These are phyloP conservation scores for Pica pica DNA, from an alignment of 2,113 vertebrate species.

Conservation along the genomic window DNA sequence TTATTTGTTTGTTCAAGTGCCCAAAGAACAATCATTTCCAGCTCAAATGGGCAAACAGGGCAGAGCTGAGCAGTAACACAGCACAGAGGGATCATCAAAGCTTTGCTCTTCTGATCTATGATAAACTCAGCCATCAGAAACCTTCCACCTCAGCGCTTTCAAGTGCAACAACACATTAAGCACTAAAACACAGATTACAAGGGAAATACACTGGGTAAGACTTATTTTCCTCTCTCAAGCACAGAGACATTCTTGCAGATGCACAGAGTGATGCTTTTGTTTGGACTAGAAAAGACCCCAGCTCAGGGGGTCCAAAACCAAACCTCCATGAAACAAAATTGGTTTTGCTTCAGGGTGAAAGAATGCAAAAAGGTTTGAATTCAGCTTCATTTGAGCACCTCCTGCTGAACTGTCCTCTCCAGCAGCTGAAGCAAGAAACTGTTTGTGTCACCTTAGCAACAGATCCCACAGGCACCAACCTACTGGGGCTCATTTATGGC, in stretches of 20 bases:
- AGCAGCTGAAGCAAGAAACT: background rate
- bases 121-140: background rate
- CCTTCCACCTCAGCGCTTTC: background rate
- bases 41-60: background rate
- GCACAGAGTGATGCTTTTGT: background rate
- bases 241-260: background rate
- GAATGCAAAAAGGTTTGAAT: background rate
- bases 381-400: background rate
- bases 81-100: background rate
- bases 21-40: background rate
- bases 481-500: fast-evolving
- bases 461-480: background rate
- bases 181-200: background rate
- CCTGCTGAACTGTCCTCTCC: background rate
- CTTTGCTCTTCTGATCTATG: background rate
- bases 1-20: background rate
- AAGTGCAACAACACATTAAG: background rate
- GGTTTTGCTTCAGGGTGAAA: background rate
- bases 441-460: background rate
- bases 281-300: background rate
- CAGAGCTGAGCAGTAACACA: background rate
- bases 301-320: background rate
- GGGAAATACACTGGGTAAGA: background rate
- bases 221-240: background rate
- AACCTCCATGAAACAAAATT: background rate